These are phyloP conservation scores for Laupala kohalensis DNA, from an alignment of 1,140 invertebrate species.

Conservation along the genomic window DNA sequence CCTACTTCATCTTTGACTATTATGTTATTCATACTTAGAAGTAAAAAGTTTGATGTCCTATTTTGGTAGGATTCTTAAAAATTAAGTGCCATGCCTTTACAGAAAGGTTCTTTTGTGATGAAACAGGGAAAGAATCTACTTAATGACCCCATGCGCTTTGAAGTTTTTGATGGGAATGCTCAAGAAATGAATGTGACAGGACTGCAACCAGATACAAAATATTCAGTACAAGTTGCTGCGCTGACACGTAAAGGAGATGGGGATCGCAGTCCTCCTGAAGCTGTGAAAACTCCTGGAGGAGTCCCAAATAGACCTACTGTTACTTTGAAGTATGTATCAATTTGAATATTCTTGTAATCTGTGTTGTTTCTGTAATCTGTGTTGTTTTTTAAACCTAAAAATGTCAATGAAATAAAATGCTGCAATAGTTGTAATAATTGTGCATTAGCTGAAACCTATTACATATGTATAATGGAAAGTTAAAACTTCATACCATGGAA, in stretches of 20 bases:
- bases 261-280: conserved; percentile 64
- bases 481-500: too few species aligned
- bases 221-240: conserved; percentile 85
- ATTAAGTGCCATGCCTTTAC: too few species aligned
- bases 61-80: neutral
- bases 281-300: conserved; percentile 81
- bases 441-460: too few species aligned
- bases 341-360: neutral
- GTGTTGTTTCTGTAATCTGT: too few species aligned
- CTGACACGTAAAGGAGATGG: conserved; percentile 81
- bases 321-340: conserved; percentile 55
- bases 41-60: neutral
- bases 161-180: conserved; percentile 63
- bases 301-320: conserved; percentile 79
- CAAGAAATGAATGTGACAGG: conserved; percentile 72
- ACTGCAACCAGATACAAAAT: conserved; percentile 83
- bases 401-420: too few species aligned
- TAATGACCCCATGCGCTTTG: conserved; percentile 70
- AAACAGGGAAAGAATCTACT: conserved; percentile 58
- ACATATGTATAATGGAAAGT: too few species aligned
- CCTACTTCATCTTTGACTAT: neutral
- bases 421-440: too few species aligned
- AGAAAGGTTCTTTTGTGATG: neutral
- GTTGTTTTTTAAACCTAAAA: too few species aligned
- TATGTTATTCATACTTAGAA: neutral